Conservation (phyloP, 2,888 invertebrate species). For the Synanthedon andrenaeformis region DNA sequence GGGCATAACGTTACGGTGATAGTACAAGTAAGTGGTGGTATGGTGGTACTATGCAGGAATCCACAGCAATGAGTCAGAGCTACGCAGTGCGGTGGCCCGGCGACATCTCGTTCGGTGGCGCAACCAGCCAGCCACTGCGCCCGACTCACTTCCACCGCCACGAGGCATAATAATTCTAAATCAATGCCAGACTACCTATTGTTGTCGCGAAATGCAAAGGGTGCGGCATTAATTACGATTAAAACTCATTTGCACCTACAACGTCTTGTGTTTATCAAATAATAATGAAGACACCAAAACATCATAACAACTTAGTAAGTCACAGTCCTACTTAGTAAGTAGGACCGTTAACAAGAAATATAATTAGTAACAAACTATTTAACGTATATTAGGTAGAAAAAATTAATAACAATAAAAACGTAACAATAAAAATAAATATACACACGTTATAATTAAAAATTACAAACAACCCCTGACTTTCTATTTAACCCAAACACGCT, state of each 20-base stretch:
- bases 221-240: neutral
- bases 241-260: neutral
- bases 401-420: too few relatives aligned
- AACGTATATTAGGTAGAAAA: too few relatives aligned
- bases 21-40: conserved; percentile 32
- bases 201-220: conserved; percentile 12
- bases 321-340: too few relatives aligned
- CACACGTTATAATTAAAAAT: too few relatives aligned
- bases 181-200: conserved; percentile 18
- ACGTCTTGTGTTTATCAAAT: too few relatives aligned
- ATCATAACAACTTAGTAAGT: too few relatives aligned
- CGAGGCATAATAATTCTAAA: conserved; percentile 8
- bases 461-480: too few relatives aligned
- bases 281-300: too few relatives aligned
- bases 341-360: too few relatives aligned
- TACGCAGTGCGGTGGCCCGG: conserved; percentile 17
- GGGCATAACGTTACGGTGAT: conserved; percentile 52
- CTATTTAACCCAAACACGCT: too few relatives aligned
- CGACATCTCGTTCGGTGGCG: conserved; percentile 24
- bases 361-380: too few relatives aligned
- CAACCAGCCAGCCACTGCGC: neutral
- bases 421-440: too few relatives aligned
- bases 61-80: conserved; percentile 56
- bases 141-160: conserved; percentile 1
- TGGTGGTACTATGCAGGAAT: conserved; percentile 46